Percentiles rank a stretch among this genome's conserved stretches.
Evolutionary conservation across 2,888 invertebrate species (phyloP).

Genomic region (Cantharis nigra): DNA sequence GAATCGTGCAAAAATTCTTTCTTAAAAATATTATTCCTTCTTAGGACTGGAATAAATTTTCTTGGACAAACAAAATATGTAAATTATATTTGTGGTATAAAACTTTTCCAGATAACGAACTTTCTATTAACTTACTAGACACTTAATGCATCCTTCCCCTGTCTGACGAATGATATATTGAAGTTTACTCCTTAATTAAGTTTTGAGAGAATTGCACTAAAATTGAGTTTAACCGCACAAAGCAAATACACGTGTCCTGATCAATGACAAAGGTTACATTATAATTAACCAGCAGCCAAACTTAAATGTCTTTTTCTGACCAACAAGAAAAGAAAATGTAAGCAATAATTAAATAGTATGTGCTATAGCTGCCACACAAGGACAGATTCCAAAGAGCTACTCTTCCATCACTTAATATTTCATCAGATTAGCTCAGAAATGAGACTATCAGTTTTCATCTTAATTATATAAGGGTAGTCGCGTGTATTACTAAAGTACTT

Average conservation of each 20-base stretch:
- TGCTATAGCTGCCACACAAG: not conserved
- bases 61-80: constrained; percentile 22
- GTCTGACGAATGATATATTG: constrained; percentile 13
- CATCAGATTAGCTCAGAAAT: not conserved
- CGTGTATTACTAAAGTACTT: not conserved
- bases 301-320: not conserved
- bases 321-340: not conserved
- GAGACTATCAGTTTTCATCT: not conserved
- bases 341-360: not conserved
- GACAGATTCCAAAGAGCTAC: not conserved
- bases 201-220: constrained; percentile 13
- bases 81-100: constrained; percentile 19
- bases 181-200: constrained; percentile 28
- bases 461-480: not conserved
- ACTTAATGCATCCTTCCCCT: not conserved
- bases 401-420: not conserved
- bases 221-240: constrained; percentile 16
- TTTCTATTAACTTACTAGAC: not conserved
- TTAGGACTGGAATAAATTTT: constrained; percentile 19
- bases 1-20: constrained; percentile 41
- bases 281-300: not conserved
- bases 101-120: not conserved
- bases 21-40: constrained; percentile 21
- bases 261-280: not conserved
- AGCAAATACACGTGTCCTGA: constrained; percentile 1